Evolutionary conservation across 2,797 vertebrate genomes (phyloP).

Genomic region (Myoxocephalus aenaeus): DNA sequence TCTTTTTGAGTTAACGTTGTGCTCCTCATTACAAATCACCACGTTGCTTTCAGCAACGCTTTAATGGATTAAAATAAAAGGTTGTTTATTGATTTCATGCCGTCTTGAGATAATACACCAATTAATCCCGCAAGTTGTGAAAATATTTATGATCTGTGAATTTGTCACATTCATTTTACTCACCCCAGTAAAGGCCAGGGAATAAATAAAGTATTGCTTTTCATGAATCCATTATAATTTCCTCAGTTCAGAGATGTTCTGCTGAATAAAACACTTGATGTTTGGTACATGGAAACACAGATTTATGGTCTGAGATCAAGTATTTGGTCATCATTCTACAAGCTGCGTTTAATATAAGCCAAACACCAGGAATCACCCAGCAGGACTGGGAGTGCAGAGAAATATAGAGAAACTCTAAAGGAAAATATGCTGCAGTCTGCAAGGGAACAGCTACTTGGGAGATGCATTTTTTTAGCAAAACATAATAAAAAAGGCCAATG

Average conservation of each 20-base stretch:
- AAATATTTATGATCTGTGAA: background rate
- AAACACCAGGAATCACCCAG: constrained; percentile 6
- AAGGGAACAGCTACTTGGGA: constrained; percentile 1
- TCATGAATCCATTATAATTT: constrained; percentile 1
- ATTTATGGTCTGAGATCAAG: background rate
- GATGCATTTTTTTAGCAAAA: constrained; percentile 14
- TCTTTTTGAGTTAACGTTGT: background rate
- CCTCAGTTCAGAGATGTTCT: background rate
- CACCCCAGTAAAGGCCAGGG: background rate
- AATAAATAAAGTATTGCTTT: background rate
- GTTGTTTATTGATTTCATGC: constrained; percentile 5
- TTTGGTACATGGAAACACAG: background rate
- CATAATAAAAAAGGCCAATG: constrained; percentile 6
- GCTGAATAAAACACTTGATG: background rate
- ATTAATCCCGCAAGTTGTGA: background rate
- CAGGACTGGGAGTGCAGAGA: background rate
- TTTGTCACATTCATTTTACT: constrained; percentile 5
- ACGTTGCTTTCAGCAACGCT: background rate
- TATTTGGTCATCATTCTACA: background rate
- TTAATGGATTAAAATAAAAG: constrained; percentile 3
- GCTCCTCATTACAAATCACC: background rate
- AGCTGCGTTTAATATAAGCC: constrained; percentile 6
- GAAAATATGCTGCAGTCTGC: constrained; percentile 4
- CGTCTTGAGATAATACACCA: background rate
- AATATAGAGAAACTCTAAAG: constrained; percentile 7